Evolutionary conservation across 2,113 vertebrate species (phyloP).

Genomic region (Hyperopisus bebe): DNA sequence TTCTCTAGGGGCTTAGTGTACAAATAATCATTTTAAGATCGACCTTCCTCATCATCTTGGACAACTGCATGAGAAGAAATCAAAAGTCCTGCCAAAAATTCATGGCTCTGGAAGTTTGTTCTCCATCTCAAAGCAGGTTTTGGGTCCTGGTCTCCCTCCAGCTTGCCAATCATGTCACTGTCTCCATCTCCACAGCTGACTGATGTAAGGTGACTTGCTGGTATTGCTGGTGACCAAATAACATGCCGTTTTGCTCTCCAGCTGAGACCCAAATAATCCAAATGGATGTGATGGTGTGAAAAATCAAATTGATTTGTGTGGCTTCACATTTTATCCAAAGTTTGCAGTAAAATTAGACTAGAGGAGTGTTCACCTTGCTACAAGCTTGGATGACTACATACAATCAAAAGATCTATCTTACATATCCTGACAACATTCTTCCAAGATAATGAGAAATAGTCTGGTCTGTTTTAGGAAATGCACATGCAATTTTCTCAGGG

Average conservation of each 20-base stretch:
- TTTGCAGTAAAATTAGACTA: not conserved
- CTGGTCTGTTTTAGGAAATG: not conserved
- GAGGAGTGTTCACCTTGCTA: not conserved
- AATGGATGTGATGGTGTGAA: not conserved
- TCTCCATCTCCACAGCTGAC: not conserved
- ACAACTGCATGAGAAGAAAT: conserved; percentile 3
- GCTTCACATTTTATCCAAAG: not conserved
- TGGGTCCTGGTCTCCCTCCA: not conserved
- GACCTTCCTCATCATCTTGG: not conserved
- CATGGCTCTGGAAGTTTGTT: not conserved
- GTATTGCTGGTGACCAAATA: not conserved
- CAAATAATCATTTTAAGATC: not conserved
- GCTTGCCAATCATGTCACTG: not conserved
- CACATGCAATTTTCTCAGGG: not conserved
- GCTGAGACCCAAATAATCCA: not conserved
- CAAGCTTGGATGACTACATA: not conserved
- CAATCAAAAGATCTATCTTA: not conserved
- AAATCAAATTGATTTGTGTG: not conserved
- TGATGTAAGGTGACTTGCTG: not conserved
- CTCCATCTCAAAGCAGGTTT: not conserved
- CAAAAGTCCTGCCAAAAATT: not conserved
- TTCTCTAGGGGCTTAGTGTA: not conserved
- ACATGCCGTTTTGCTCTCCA: not conserved
- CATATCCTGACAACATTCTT: not conserved
- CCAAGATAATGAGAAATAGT: not conserved